Evolutionary conservation across 2,888 invertebrate genomes (phyloP).

Genomic region (Sipunculus nudus): DNA sequence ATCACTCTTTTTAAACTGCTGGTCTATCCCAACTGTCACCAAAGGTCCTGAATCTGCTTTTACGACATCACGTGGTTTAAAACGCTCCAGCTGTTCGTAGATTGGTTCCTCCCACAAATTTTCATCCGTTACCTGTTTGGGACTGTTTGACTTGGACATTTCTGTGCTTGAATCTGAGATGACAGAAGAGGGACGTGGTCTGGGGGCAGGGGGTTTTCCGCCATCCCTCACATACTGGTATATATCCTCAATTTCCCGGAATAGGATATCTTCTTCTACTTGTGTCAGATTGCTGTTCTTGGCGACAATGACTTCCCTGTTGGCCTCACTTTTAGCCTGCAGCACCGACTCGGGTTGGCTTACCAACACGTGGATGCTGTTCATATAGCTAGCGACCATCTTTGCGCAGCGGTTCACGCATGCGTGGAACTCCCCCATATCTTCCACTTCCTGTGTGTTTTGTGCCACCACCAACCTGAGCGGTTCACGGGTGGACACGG

Average conservation of each 20-base stretch:
- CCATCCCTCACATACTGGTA: constrained; percentile 95
- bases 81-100: constrained; percentile 56
- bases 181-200: constrained; percentile 27
- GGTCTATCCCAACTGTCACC: neutral
- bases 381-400: constrained; percentile 61
- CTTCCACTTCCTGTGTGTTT: constrained; percentile 69
- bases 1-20: neutral
- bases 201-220: constrained; percentile 82
- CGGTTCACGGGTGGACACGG: constrained; percentile 85
- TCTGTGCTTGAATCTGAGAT: neutral
- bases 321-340: neutral
- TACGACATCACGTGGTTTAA: constrained; percentile 41
- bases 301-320: no score
- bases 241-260: constrained; percentile 93
- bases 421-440: constrained; percentile 44
- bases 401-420: constrained; percentile 52
- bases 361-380: constrained; percentile 61
- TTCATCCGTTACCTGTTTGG: constrained; percentile 52
- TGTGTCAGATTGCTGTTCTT: constrained; percentile 36
- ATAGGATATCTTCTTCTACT: constrained; percentile 76
- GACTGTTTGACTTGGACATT: neutral
- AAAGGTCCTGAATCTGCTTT: neutral
- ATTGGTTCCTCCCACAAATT: constrained; percentile 63
- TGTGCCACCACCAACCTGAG: constrained; percentile 74
- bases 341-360: constrained; percentile 46